Base-by-base conservation (phyloP, 2,797 vertebrate species). In the Lophius americanus region DNA sequence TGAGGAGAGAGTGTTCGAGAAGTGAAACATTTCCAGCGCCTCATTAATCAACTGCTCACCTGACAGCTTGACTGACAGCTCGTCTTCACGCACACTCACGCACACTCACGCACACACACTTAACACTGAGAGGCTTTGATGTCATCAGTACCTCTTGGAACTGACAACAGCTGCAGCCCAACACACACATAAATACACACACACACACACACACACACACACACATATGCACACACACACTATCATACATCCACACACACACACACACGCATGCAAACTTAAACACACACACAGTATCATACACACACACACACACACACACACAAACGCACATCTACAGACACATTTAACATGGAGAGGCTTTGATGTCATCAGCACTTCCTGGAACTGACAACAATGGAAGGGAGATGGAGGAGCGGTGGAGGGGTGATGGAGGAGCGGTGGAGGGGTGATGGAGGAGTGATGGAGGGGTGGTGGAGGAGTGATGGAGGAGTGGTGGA, bases 11-110 rank as follows among this genome's bases (percentile, higher is more conserved):
- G 81, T 68, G 70, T 56, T 72, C 64, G 53, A 76, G 83, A 81
- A 83, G 83, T 89, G 76, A 90, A 92, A 88, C 76, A 85, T 88
- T 84, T 91, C 88, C 79, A 87, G 81, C 69, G 54, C 75, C 88
- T 92, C 92, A 92, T 92, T 93, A 93, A 93, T 93, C 92, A 93
- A 85, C 82, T 55, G 80, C 68, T 88, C 83, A 82, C 82, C 85
- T 91, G 92, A 92, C 92, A 93, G 91, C 73, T 75, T 88, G 88
- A 91, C 73, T 90, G 92, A 92, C 92, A 92, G 74, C 61, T 85
- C 81, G 86, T 85, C 82, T 64, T 74, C 44, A 42, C 64, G 43
- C 64, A 57, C 51, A 47, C 64, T 54, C 77, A 38, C 52, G 37
- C 70, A 63, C 60, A 14, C 60, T 41, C 58, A 64, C 38, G 60